Conservation (phyloP, 2,797 vertebrate genomes). For the Mormyrus proboscirostris region DNA sequence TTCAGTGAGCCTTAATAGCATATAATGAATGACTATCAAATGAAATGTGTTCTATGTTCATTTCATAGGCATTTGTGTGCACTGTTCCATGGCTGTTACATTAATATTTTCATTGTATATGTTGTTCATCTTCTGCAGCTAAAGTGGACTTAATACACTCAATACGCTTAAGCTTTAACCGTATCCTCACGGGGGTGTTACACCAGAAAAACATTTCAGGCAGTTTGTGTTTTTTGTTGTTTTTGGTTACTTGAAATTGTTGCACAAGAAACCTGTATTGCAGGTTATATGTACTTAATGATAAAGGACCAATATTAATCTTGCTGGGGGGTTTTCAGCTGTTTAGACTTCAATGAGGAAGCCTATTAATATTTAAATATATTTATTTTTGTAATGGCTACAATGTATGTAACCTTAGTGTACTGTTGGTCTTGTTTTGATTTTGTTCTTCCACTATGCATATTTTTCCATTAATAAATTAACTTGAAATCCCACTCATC, state of each 20-base stretch:
- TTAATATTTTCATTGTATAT: background rate
- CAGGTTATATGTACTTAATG: background rate
- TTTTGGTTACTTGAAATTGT: background rate
- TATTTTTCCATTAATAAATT: slow-evolving; percentile 48
- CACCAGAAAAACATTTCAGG: background rate
- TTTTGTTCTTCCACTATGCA: slow-evolving; percentile 42
- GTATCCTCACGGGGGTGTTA: background rate
- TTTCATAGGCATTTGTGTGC: background rate
- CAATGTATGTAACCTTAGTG: background rate
- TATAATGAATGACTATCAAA: background rate
- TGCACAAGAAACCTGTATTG: background rate
- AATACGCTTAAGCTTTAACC: background rate
- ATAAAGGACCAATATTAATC: background rate
- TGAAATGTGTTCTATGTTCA: background rate
- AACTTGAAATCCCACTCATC: slow-evolving; percentile 42
- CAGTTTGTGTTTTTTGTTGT: background rate
- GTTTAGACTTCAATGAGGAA: background rate
- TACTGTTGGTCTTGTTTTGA: slow-evolving; percentile 17
- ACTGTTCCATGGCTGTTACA: background rate
- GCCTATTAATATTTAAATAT: background rate
- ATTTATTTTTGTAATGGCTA: background rate
- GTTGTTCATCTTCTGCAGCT: background rate
- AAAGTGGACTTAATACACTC: background rate
- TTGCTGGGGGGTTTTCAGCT: background rate
- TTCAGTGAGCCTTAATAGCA: background rate